Evolutionary conservation across 2,797 vertebrate species (phyloP), one percentile per base, ranked within the genome.

Genomic region (Parotocinclus haroldoi): DNA sequence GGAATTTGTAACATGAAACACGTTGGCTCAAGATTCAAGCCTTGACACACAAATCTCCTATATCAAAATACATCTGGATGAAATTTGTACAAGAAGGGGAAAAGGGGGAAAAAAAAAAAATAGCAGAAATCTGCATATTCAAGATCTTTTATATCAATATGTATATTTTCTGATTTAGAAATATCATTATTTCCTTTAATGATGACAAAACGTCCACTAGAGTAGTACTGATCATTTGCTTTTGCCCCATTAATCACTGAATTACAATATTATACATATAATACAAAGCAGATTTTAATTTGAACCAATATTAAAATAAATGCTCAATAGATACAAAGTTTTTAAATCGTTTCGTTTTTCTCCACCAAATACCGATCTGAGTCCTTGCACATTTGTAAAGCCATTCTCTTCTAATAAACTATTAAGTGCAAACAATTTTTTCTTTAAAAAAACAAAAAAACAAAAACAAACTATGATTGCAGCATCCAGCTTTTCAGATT

Each of bases 271-370:
- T 89, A 90, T 91, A 94, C 88, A 93, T 92, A 93, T 89, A 82
- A 90, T 92, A 95, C 94, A 95, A 88, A 93, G 90, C 83, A 79
- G 80, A 92, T 88, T 91, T 90, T 77, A 86, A 91, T 89, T 88
- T 91, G 88, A 93, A 94, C 94, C 90, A 91, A 92, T 94, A 93
- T 92, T 93, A 94, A 95, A 95, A 95, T 94, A 95, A 94, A 94
- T 87, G 92, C 90, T 95, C 89, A 92, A 93, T 93, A 93, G 91
- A 92, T 93, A 89, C 84, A 92, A 93, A 91, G 86, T 76, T 88
- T 83, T 80, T 81, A 73, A n/a, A 87, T 80, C 45, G 87, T 76
- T 75, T 75, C 78, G 71, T 70, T 86, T 83, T 84, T 89, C 79
- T 87, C 88, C 85, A 87, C 84, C 87, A 90, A 89, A 88, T 85